Evolutionary conservation across 2,888 invertebrate genomes (phyloP), one percentile per base, ranked within the genome.

Genomic region (Conops quadrifasciatus): DNA sequence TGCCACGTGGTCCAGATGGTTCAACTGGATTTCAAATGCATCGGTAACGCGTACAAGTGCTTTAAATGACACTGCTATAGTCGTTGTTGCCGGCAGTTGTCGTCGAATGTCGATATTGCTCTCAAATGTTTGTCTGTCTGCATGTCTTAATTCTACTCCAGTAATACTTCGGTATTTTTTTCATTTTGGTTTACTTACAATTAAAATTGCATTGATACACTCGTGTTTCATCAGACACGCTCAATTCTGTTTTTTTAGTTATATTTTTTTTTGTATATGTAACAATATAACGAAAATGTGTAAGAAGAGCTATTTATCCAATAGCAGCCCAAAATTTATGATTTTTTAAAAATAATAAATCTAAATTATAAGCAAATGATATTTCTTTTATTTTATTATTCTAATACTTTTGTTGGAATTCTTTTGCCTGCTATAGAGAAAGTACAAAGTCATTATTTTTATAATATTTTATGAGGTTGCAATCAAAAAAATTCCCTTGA

Each of bases 1-100:
- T 92, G 82, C 94, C 94, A 0, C 88, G 89, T 78, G 94, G 94
- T 49, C 94, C 94, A 1, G 94, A 94, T 79, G 94, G 93, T 74
- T 92, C 92, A 64, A 88, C 87, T 77, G 92, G 92, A 62, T 92
- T 92, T 81, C 90, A 88, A 79, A 85, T 89, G 80, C 89, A 89
- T 79, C 91, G 92, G 89, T 92, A 85, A 84, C 85, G 81, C 70
- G 77, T 64, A 67, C 58, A n/a, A 58, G 36, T 45, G 21, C 36
- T 19, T 16, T 30, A 67, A 24, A 43, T 19, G 65, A n/a, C 47
- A 47, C 24, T 58, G n/a, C 19, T 58, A 53, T 59, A 19, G 13
- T 36, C 36, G 49, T 47, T 19, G 28, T 51, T 9, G 1, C 63
- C 49, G n/a, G 19, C 59, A 21, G 2, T 15, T 58, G 58, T 24